Conservation (phyloP, 2,888 invertebrate species). For the Encarsia formosa region DNA sequence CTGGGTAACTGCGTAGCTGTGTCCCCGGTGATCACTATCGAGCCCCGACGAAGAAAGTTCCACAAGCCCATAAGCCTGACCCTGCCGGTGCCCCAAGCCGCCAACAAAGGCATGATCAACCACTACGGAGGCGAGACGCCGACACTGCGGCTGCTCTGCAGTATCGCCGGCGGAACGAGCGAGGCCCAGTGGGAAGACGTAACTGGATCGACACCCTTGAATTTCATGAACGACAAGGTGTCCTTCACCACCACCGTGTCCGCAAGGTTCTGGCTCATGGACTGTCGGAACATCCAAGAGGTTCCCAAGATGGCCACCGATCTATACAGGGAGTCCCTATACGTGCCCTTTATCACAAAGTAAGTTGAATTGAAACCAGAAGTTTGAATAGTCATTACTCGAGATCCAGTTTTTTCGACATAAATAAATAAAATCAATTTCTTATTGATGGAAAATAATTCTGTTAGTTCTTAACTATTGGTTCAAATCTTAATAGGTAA, state of each 20-base stretch:
- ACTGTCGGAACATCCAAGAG: conserved; percentile 91
- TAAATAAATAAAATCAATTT: too few relatives aligned
- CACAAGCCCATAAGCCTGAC: conserved; percentile 97
- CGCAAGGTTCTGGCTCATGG: conserved; percentile 98
- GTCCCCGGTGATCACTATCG: conserved; percentile 96
- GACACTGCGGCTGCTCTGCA: conserved; percentile 86
- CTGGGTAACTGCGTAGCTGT: conserved; percentile 95
- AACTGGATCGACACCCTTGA: conserved; percentile 94
- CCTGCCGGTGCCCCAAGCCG: conserved; percentile 67
- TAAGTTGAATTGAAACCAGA: conserved; percentile 42
- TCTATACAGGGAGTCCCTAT: conserved; percentile 75
- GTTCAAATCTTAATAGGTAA: too few relatives aligned
- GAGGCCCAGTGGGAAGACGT: conserved; percentile 99
- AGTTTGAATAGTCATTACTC: neutral
- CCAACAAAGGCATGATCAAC: conserved; percentile 77
- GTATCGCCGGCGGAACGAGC: conserved; percentile 93
- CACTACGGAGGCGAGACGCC: conserved; percentile 76
- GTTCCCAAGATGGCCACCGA: conserved; percentile 96
- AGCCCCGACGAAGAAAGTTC: conserved; percentile 95
- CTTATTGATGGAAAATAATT: too few relatives aligned
- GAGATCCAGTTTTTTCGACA: too few relatives aligned
- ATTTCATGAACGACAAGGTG: conserved; percentile 94
- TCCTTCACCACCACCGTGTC: conserved; percentile 99
- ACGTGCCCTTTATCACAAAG: conserved; percentile 95
- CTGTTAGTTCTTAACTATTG: conserved; percentile 1